Evolutionary conservation across 2,888 invertebrate species (phyloP).

Genomic region (Zootermopsis nevadensis): DNA sequence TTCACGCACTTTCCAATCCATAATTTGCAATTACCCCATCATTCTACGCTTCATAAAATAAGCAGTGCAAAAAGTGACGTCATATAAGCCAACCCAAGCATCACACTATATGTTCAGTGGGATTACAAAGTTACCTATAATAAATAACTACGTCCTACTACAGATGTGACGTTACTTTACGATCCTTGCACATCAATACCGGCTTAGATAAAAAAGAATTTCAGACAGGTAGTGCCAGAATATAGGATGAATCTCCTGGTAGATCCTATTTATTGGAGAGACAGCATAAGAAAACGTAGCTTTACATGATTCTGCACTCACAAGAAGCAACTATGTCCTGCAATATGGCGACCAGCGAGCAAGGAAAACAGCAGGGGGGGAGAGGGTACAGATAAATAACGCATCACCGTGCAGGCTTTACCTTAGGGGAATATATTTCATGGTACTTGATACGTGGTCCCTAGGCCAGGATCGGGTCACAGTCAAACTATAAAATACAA

Average conservation of each 20-base stretch:
- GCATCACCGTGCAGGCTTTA: slow-evolving; percentile 18
- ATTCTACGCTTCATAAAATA: too few relatives aligned
- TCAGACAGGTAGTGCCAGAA: not conserved
- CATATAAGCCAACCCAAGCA: too few relatives aligned
- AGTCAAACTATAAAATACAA: slow-evolving; percentile 8
- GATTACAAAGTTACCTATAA: too few relatives aligned
- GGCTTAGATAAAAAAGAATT: too few relatives aligned
- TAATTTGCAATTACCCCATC: too few relatives aligned
- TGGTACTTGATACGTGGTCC: not conserved
- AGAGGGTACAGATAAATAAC: slow-evolving; percentile 26
- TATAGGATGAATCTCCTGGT: not conserved
- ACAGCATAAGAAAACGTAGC: not conserved
- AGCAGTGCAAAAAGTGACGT: too few relatives aligned
- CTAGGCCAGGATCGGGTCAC: not conserved
- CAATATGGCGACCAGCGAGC: not conserved
- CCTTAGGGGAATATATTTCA: slow-evolving; percentile 31
- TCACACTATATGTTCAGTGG: too few relatives aligned
- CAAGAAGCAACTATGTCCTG: not conserved
- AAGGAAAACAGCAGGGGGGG: not conserved
- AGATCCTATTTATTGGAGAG: not conserved
- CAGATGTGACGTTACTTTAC: too few relatives aligned
- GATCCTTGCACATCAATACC: too few relatives aligned
- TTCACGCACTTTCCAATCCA: too few relatives aligned
- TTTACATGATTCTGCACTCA: slow-evolving; percentile 6
- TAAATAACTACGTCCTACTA: too few relatives aligned